Evolutionary conservation across 2,113 vertebrate species (phyloP).

Genomic region (Oreochromis aureus): DNA sequence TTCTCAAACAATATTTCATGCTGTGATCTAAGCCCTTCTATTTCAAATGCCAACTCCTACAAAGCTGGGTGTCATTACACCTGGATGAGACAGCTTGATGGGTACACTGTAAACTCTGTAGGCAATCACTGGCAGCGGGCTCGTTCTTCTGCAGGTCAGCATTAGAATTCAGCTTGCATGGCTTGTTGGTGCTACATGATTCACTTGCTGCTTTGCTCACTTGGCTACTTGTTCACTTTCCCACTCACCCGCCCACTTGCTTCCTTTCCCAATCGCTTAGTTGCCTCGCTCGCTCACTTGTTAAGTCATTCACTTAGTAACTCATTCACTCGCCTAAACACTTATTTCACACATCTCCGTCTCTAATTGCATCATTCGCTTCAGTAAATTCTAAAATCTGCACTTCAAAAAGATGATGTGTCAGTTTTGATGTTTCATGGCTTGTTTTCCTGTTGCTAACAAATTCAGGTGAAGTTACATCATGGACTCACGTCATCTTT

Average conservation of each 20-base stretch:
- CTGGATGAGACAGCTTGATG: not conserved
- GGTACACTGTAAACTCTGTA: not conserved
- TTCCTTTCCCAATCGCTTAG: not conserved
- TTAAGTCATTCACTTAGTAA: not conserved
- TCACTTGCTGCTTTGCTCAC: not conserved
- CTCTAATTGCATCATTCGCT: not conserved
- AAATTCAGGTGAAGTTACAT: not conserved
- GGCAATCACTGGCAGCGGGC: not conserved
- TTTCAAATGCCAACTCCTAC: not conserved
- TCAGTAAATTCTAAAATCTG: not conserved
- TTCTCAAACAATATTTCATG: not conserved
- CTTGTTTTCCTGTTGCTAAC: not conserved
- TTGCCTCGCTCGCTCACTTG: not conserved
- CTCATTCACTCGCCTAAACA: not conserved
- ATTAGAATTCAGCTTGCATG: not conserved
- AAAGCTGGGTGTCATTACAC: not conserved
- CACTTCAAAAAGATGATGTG: not conserved
- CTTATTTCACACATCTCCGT: not conserved
- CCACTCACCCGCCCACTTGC: not conserved
- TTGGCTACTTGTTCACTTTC: not conserved
- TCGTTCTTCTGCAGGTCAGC: not conserved
- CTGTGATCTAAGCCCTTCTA: not conserved
- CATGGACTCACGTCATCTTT: not conserved
- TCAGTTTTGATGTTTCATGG: not conserved
- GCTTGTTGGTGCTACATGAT: not conserved